phyloP scores from a whole-genome alignment of 2,113 vertebrate genomes.

The Sceloporus undulatus region DNA sequence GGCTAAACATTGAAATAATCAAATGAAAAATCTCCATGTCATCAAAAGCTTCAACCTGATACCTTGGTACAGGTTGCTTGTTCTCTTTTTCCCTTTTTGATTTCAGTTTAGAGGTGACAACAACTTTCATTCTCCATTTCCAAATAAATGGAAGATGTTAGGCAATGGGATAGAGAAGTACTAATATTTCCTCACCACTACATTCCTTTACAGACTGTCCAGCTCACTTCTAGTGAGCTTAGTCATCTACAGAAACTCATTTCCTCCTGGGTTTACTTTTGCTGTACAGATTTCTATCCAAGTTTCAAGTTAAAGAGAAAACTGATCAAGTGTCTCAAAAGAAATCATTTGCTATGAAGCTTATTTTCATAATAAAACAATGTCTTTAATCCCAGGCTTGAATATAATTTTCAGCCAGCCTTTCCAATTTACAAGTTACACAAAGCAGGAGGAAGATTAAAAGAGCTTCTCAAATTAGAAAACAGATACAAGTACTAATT shows the following conservation, averaged over 20 bases:
- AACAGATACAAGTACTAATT: conserved; percentile 23
- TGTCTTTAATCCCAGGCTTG: conserved; percentile 73
- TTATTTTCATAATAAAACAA: conserved; percentile 67
- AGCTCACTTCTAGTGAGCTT: conserved; percentile 3
- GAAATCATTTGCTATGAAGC: conserved; percentile 55
- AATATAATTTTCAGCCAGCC: conserved; percentile 71
- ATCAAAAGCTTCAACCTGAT: not conserved
- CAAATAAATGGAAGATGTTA: not conserved
- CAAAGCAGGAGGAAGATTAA: conserved; percentile 71
- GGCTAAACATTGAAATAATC: not conserved
- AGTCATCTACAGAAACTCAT: not conserved
- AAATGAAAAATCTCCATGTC: not conserved
- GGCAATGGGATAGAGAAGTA: not conserved
- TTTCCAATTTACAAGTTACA: conserved; percentile 72
- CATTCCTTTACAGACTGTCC: not conserved
- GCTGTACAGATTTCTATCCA: conserved; percentile 30
- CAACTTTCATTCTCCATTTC: not conserved
- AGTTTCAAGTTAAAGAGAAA: conserved; percentile 43
- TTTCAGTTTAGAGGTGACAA: not conserved
- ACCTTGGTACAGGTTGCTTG: not conserved
- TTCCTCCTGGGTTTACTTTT: conserved; percentile 6
- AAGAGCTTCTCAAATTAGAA: conserved; percentile 62
- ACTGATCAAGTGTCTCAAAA: conserved; percentile 25
- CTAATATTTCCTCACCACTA: not conserved
- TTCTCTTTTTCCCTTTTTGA: not conserved